Conservation (phyloP, 92 coral and sea anemone genomes). For the Pocillopora meandrina region DNA sequence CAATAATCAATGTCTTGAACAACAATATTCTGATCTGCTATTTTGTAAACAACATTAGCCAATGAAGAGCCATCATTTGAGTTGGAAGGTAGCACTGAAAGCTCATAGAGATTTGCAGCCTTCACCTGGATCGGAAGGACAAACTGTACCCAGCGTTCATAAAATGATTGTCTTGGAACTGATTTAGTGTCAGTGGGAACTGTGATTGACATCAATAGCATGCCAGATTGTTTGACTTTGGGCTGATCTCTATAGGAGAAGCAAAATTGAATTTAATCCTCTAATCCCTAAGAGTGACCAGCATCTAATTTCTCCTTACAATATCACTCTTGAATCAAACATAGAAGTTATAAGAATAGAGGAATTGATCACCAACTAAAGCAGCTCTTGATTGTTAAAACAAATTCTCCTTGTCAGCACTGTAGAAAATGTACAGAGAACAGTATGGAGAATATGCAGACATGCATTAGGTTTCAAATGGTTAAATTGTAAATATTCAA, state of each 20-base stretch:
- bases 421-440: too few relatives aligned
- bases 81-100: constrained; percentile 55
- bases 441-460: too few relatives aligned
- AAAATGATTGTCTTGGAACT: constrained; percentile 64
- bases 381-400: too few relatives aligned
- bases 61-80: constrained; percentile 32
- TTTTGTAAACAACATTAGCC: constrained; percentile 54
- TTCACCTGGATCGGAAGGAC: constrained; percentile 51
- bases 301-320: too few relatives aligned
- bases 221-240: constrained; percentile 2
- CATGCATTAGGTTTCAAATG: too few relatives aligned
- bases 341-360: too few relatives aligned
- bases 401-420: too few relatives aligned
- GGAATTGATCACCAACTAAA: too few relatives aligned
- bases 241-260: constrained; percentile 3
- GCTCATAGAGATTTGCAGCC: constrained; percentile 43
- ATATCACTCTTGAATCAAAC: too few relatives aligned
- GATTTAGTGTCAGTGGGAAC: constrained; percentile 42
- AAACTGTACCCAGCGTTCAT: constrained; percentile 80
- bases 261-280: neutral
- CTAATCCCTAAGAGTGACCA: too few relatives aligned
- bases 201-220: constrained; percentile 55
- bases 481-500: too few relatives aligned
- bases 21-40: constrained; percentile 35
- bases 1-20: constrained; percentile 47